These are phyloP conservation scores for Bursaphelenchus mucronatus DNA, from an alignment of 1,140 invertebrate genomes.

Conservation along the genomic window DNA sequence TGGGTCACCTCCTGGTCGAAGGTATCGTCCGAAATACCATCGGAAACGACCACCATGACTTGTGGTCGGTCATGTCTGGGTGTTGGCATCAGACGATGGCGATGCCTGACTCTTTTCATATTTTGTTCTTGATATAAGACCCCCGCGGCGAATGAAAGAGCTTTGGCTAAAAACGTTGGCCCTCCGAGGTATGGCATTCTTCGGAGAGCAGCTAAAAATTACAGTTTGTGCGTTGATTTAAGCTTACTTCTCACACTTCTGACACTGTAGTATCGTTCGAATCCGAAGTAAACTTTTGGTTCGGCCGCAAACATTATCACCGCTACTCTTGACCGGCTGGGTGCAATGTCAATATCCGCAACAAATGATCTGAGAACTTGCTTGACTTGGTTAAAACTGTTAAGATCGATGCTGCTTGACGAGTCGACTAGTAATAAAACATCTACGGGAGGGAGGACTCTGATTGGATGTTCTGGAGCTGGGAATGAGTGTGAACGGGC, in stretches of 20 bases:
- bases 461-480: conserved; percentile 45
- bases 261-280: conserved; percentile 44
- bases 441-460: conserved; percentile 44
- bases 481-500: conserved; percentile 27
- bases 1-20: conserved; percentile 52
- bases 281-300: conserved; percentile 47
- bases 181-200: conserved; percentile 53
- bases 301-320: conserved; percentile 49
- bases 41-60: conserved; percentile 52
- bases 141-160: conserved; percentile 51
- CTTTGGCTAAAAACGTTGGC: conserved; percentile 54
- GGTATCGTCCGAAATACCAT: conserved; percentile 52
- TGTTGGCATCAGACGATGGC: conserved; percentile 47
- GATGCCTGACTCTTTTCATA: conserved; percentile 42
- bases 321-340: conserved; percentile 44
- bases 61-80: conserved; percentile 52
- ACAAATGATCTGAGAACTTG: conserved; percentile 30
- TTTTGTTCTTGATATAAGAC: conserved; percentile 55
- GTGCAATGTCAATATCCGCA: conserved; percentile 51
- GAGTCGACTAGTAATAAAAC: conserved; percentile 46
- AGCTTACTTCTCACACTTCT: conserved; percentile 36
- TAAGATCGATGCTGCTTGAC: conserved; percentile 37
- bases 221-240: not conserved
- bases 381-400: conserved; percentile 26
- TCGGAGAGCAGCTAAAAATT: conserved; percentile 39